Evolutionary conservation across 2,888 invertebrate genomes (phyloP).

Genomic region (Diadromus collaris): DNA sequence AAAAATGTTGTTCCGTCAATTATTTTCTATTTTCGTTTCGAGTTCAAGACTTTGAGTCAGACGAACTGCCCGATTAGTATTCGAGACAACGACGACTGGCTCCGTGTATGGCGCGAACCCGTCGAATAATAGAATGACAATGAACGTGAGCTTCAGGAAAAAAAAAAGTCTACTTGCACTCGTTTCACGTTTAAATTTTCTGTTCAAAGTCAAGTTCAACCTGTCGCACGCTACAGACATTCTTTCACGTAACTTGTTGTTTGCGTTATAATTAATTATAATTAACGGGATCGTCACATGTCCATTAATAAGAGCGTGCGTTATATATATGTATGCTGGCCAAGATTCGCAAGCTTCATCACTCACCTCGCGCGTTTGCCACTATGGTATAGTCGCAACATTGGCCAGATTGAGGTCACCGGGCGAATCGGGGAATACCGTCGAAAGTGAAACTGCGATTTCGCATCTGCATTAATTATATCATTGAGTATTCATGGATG

Average conservation of each 20-base stretch:
- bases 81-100: slow-evolving; percentile 21
- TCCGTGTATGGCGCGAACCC: not conserved
- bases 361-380: not conserved
- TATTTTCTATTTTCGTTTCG: not conserved
- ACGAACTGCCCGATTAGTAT: slow-evolving; percentile 18
- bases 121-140: slow-evolving; percentile 31
- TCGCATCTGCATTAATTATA: not conserved
- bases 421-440: slow-evolving; percentile 45
- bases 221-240: slow-evolving; percentile 31
- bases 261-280: not conserved
- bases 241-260: slow-evolving; percentile 15
- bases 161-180: not conserved
- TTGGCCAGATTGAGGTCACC: not conserved
- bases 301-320: not conserved
- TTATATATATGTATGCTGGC: not conserved
- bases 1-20: not conserved
- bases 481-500: not conserved
- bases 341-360: not conserved
- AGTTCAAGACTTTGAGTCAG: not conserved
- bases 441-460: not conserved
- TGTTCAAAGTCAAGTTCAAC: slow-evolving; percentile 65
- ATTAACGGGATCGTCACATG: not conserved
- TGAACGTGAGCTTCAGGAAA: slow-evolving; percentile 35
- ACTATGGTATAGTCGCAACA: not conserved
- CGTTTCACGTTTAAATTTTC: slow-evolving; percentile 44